These are phyloP conservation scores for Horisme vitalbata DNA, from an alignment of 2,888 invertebrate genomes.

Conservation along the genomic window DNA sequence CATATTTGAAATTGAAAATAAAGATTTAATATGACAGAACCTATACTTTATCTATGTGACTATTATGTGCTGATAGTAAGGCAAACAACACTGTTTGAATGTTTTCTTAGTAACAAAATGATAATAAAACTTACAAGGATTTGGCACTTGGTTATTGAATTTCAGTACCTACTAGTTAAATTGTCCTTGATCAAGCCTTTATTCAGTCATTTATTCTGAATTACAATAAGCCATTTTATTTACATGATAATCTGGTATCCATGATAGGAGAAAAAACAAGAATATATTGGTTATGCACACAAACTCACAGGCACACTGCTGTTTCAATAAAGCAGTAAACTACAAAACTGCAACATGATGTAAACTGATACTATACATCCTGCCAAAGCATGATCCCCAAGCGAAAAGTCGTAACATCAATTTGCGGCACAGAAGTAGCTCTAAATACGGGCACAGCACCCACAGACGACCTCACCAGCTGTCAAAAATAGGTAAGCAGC, in stretches of 20 bases:
- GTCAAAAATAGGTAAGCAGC: slow-evolving; percentile 76
- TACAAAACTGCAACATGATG: slow-evolving; percentile 17
- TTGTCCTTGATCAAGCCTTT: not conserved
- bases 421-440: slow-evolving; percentile 48
- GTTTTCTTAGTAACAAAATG: slow-evolving; percentile 13
- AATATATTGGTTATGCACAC: not conserved
- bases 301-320: slow-evolving; percentile 6
- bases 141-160: not conserved
- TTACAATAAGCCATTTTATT: not conserved
- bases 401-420: slow-evolving; percentile 38
- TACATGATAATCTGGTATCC: not conserved
- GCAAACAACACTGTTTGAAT: slow-evolving; percentile 10
- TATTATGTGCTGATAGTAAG: slow-evolving; percentile 15
- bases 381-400: slow-evolving; percentile 35
- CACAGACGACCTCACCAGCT: slow-evolving; percentile 71
- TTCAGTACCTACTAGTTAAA: not conserved
- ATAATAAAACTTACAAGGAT: slow-evolving; percentile 10
- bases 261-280: not conserved
- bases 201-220: not conserved
- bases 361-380: slow-evolving; percentile 36
- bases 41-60: no score
- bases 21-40: no score
- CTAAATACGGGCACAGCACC: slow-evolving; percentile 71
- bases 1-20: no score
- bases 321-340: slow-evolving; percentile 11